phyloP scores from a whole-genome alignment of 2,888 invertebrate species.

The Acronicta alni region DNA sequence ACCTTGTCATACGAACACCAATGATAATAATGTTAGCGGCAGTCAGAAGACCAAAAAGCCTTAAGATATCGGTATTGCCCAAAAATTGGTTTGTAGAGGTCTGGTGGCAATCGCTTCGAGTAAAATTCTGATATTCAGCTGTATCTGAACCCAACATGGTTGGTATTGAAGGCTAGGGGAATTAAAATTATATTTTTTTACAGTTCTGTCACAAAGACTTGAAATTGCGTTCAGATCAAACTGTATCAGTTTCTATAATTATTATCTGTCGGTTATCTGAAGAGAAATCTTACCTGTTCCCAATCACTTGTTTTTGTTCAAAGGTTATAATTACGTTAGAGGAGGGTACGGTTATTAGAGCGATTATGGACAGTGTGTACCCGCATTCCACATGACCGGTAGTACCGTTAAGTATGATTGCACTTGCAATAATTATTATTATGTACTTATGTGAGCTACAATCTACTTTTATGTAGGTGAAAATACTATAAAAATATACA shows the following conservation, averaged over 20 bases:
- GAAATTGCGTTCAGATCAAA: not conserved
- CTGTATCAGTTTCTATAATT: not conserved
- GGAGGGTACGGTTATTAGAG: constrained; percentile 44
- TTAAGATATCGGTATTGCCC: no score
- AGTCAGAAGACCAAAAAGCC: no score
- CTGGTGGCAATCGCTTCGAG: no score
- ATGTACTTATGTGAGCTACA: not conserved
- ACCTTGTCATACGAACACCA: no score
- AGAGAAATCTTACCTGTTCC: constrained; percentile 36
- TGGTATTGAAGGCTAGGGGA: no score
- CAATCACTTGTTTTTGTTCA: constrained; percentile 26
- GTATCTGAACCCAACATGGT: no score
- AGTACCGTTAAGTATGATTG: constrained; percentile 58
- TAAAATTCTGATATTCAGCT: no score
- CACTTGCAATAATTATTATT: constrained; percentile 44
- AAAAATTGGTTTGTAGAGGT: no score
- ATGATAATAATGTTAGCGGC: no score
- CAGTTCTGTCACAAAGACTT: not conserved
- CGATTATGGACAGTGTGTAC: constrained; percentile 39
- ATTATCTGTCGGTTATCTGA: constrained; percentile 7
- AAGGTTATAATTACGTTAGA: constrained; percentile 45
- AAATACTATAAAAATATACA: not conserved
- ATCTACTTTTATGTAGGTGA: constrained; percentile 6
- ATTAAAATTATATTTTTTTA: no score
- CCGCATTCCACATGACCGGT: constrained; percentile 47